Conservation (phyloP, 2,113 vertebrate species). For the Mustela nigripes region DNA sequence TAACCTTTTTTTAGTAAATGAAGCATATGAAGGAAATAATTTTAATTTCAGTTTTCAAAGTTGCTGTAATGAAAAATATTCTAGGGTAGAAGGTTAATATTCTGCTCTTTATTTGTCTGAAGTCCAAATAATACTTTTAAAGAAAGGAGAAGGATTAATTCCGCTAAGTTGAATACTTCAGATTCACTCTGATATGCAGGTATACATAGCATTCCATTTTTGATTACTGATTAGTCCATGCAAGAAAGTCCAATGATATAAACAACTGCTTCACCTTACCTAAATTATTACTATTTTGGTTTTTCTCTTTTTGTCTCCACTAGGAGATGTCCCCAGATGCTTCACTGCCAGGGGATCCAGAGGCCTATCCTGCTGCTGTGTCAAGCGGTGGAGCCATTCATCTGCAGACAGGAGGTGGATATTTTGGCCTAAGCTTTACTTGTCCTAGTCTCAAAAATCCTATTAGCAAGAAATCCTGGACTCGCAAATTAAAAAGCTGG, state of each 20-base stretch:
- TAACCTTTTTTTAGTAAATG: constrained; percentile 47
- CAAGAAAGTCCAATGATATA: neutral
- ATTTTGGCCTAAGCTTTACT: constrained; percentile 99
- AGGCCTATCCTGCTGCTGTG: constrained; percentile 88
- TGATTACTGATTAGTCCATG: constrained; percentile 32
- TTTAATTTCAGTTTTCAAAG: constrained; percentile 56
- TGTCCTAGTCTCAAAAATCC: constrained; percentile 99
- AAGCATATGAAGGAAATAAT: constrained; percentile 40
- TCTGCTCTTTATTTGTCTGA: constrained; percentile 36
- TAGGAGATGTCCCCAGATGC: constrained; percentile 93
- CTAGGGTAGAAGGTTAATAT: constrained; percentile 26
- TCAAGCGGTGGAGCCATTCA: constrained; percentile 89
- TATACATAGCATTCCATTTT: constrained; percentile 9
- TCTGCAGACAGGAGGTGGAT: constrained; percentile 98
- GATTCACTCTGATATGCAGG: constrained; percentile 46
- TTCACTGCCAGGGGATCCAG: constrained; percentile 90
- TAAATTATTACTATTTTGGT: constrained; percentile 52
- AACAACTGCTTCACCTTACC: neutral
- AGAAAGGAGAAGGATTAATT: constrained; percentile 63
- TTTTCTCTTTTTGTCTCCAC: constrained; percentile 80
- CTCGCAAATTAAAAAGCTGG: constrained; percentile 98
- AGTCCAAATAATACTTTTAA: constrained; percentile 57
- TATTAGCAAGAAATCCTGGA: constrained; percentile 98
- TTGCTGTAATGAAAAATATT: constrained; percentile 52
- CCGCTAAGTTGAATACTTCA: neutral